These are phyloP conservation scores for Labia minor DNA, from an alignment of 2,888 invertebrate genomes.

Conservation along the genomic window DNA sequence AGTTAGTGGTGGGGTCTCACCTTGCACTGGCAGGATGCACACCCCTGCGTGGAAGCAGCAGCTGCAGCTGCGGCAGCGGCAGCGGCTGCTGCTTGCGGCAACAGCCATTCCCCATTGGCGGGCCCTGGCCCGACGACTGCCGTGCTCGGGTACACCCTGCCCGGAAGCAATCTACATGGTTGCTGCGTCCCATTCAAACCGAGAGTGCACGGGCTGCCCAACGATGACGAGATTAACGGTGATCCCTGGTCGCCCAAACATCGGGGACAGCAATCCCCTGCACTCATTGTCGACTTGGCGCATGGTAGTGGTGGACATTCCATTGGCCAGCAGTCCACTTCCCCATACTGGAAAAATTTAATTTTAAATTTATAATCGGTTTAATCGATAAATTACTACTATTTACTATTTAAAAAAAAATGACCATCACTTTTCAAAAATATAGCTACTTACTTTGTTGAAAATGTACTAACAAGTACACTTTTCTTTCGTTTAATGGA, in stretches of 20 bases:
- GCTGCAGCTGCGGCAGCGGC: slow-evolving; percentile 48
- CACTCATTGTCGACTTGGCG: slow-evolving; percentile 48
- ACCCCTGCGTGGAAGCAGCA: slow-evolving; percentile 49
- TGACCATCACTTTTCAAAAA: slow-evolving; percentile 14
- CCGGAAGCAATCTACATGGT: not conserved
- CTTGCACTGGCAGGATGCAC: slow-evolving; percentile 64
- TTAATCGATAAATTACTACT: too few species aligned
- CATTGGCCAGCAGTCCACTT: slow-evolving; percentile 81
- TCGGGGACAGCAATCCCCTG: slow-evolving; percentile 60
- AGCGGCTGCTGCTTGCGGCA: slow-evolving; percentile 40
- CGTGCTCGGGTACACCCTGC: not conserved
- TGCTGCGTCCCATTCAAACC: slow-evolving; percentile 16
- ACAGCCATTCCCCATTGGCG: not conserved
- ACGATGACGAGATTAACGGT: not conserved
- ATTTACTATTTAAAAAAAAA: slow-evolving; percentile 16
- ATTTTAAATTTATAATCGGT: too few species aligned
- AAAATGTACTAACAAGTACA: too few species aligned
- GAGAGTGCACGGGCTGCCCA: slow-evolving; percentile 22
- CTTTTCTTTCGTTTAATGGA: too few species aligned
- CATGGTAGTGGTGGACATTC: slow-evolving; percentile 65
- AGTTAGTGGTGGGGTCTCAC: too few species aligned
- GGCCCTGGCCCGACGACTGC: not conserved
- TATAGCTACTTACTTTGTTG: too few species aligned
- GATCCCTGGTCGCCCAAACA: slow-evolving; percentile 50
- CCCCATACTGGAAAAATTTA: slow-evolving; percentile 59